Evolutionary conservation across 2,797 vertebrate species (phyloP), one percentile per base, ranked within the genome.

Genomic region (Gallinago stenura): DNA sequence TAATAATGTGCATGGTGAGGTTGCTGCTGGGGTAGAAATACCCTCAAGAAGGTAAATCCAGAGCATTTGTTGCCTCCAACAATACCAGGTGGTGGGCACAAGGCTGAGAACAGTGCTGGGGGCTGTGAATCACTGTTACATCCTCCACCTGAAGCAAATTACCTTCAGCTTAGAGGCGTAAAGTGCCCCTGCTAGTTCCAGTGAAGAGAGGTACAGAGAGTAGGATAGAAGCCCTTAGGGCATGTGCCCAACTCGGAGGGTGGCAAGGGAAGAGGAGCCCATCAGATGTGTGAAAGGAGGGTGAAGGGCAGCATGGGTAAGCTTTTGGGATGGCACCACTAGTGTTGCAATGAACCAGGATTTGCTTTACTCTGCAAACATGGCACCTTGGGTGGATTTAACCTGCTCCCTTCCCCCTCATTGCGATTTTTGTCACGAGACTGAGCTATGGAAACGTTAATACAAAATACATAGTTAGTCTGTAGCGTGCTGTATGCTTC

Each of bases 401-500:
- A 4, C 33, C 19, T 57, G 12, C 18, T 70, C 22, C 12, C 2
- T 30, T 46, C 6, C 6, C 2, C 28, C 33, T 60, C 9, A 2
- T 5, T 66, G 70, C 20, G 50, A 39, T 64, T 90, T 64, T 33
- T 54, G 41, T 51, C 53, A 14, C 1, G 3, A 77, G 24, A 56
- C 3, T 4, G 21, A 15, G 11, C 16, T 69, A 33, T 62, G 15
- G 8, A 89, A 46, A 83, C 8, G 6, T 68, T 70, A 39, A 39
- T 61, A 37, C 15, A 54, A 72, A 64, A 31, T 57, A 16, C 2
- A 2, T 4, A 18, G 20, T 10, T 39, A 60, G 50, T 54, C 50
- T 1, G 2, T 43, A 58, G 11, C 1, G 0, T 15, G 25, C 33
- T 57, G 22, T 54, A 1, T 28, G 37, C 19, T 35, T 41, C 64